Evolutionary conservation across 2,888 invertebrate genomes (phyloP), one percentile per base, ranked within the genome.

Genomic region (Drosophila barbarae): DNA sequence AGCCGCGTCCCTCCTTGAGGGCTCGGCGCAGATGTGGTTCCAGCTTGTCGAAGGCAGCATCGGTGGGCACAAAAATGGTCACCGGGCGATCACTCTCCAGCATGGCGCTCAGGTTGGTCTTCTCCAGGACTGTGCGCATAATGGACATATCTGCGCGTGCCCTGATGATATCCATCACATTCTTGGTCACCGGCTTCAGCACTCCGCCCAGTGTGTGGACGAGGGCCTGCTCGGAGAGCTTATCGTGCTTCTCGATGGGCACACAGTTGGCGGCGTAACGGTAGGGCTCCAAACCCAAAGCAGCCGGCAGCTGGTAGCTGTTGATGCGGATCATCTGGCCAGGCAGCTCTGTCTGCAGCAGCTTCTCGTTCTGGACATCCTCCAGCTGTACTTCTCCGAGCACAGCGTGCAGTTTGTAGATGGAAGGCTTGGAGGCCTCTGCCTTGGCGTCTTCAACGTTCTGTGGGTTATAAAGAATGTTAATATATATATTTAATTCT

Each of bases 211-310:
- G 89, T 1, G 93, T 89, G 84, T 94, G 94, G 13, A 94, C 90
- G 55, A 94, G 91, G 15, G 94, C 94, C 82, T 93, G 93, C 41
- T 91, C 91, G 1, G 93, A 92, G 54, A 92, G 88, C 75, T 92
- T 91, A 86, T 94, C 93, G 30, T 91, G 88, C 64, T 91, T 91
- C 35, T 90, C 90, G 34, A 95, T 88, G 50, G 91, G 91, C 21
- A 92, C 92, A 87, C 95, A 95, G 86, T 95, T 94, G 10, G 93
- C 93, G 7, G 94, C 93, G 70, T 85, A 89, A 10, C 88, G 86
- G 54, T 82, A 87, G 3, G 86, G 87, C 32, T 86, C 87, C 23
- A 71, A 58, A 4, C 83, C 84, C 49, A 87, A 70, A 8, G 84
- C 79, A 12, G 83, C 76, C 4, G 87, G 87, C 47, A 87, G 61